Percentiles rank a stretch among this genome's conserved stretches.
phyloP scores from a whole-genome alignment of 2,797 vertebrate genomes.

The Syndactyla subalaris region DNA sequence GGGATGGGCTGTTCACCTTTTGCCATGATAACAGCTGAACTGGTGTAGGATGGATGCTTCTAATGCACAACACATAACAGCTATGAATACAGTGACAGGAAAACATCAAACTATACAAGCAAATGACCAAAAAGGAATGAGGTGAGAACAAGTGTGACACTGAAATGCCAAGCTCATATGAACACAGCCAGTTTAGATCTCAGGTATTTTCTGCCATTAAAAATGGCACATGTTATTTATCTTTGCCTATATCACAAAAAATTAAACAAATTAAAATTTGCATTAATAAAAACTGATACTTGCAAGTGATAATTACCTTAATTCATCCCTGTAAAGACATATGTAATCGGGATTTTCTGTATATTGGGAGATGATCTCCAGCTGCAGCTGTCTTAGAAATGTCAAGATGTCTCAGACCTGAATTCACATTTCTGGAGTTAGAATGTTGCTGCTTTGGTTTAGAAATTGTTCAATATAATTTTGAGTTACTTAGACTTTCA shows the following conservation, averaged over 20 bases:
- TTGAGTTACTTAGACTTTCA: constrained; percentile 8
- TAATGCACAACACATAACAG: constrained; percentile 85
- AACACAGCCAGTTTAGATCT: constrained; percentile 61
- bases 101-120: constrained; percentile 74
- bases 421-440: constrained; percentile 55
- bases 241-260: neutral
- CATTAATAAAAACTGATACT: constrained; percentile 44
- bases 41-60: constrained; percentile 84
- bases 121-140: constrained; percentile 73
- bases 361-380: constrained; percentile 48
- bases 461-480: constrained; percentile 11
- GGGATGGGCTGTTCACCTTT: constrained; percentile 82
- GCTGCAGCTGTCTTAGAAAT: constrained; percentile 61
- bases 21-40: constrained; percentile 83
- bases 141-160: constrained; percentile 64
- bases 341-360: constrained; percentile 56
- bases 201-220: constrained; percentile 55
- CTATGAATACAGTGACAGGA: constrained; percentile 78
- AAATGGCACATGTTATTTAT: neutral
- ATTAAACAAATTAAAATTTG: neutral
- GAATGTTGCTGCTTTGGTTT: constrained; percentile 28
- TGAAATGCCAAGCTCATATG: constrained; percentile 59
- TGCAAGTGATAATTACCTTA: constrained; percentile 46
- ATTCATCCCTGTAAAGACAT: constrained; percentile 46
- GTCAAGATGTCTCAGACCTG: constrained; percentile 55